These are phyloP conservation scores for Congeria kusceri DNA, from an alignment of 2,888 invertebrate species.

Conservation along the genomic window DNA sequence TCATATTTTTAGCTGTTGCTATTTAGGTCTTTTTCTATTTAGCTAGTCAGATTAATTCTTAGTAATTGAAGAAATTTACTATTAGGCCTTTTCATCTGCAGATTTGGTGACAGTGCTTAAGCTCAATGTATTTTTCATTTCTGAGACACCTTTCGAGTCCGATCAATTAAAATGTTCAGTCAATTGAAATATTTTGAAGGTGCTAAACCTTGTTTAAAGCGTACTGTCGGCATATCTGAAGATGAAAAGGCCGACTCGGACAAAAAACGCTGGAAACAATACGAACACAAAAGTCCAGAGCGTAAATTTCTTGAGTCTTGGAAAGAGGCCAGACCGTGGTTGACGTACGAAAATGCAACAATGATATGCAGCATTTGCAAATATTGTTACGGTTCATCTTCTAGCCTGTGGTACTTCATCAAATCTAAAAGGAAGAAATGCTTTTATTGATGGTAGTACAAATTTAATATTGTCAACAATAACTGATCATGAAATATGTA, in stretches of 20 bases:
- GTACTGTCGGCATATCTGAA: background rate
- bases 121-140: no score
- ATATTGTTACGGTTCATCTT: background rate
- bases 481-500: background rate
- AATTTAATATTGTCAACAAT: background rate
- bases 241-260: background rate
- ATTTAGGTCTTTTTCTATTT: no score
- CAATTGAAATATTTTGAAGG: slow-evolving; percentile 1
- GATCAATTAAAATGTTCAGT: slow-evolving; percentile 1
- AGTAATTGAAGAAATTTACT: no score
- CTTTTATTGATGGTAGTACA: background rate
- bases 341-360: no score
- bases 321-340: background rate
- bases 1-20: no score
- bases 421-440: background rate
- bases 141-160: no score
- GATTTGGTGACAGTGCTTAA: no score
- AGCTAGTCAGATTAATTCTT: no score
- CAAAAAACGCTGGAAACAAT: background rate
- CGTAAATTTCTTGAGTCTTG: background rate
- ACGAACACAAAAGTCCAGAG: background rate
- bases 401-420: background rate
- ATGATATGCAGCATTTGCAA: no score
- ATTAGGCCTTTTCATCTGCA: no score
- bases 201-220: background rate